phyloP scores from a whole-genome alignment of 2,113 vertebrate species.

The Nesogale talazaci region DNA sequence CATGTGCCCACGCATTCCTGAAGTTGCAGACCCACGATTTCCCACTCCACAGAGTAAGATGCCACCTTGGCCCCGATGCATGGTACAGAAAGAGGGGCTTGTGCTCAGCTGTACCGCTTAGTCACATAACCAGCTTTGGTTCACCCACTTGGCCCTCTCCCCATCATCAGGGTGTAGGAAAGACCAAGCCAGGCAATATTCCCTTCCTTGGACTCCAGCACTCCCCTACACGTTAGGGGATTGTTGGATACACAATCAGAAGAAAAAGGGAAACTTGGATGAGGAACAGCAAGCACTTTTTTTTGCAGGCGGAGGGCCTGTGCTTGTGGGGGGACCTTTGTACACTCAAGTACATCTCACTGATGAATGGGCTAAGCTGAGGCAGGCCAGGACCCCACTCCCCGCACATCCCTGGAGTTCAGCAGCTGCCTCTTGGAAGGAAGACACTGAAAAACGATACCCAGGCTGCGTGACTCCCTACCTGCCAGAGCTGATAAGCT shows the following conservation, averaged over 20 bases:
- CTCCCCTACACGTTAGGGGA: not conserved
- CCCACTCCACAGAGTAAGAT: not conserved
- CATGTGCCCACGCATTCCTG: not conserved
- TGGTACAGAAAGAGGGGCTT: not conserved
- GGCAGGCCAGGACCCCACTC: no score
- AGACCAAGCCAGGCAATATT: not conserved
- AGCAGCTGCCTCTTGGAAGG: no score
- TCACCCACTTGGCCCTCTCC: not conserved
- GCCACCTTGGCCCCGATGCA: not conserved
- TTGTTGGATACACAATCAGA: not conserved
- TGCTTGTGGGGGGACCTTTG: not conserved
- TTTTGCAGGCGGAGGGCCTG: not conserved
- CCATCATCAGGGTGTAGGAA: not conserved
- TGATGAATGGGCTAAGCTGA: no score
- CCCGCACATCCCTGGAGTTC: no score
- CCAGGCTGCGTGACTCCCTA: no score
- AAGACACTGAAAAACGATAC: no score
- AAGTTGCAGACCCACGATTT: not conserved
- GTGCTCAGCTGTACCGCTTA: not conserved
- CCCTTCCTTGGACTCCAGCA: not conserved
- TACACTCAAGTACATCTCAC: not conserved
- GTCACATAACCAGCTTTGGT: not conserved
- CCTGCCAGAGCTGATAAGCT: no score
- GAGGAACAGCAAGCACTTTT: not conserved
- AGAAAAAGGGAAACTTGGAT: not conserved